Conservation (phyloP, 2,888 invertebrate species). For the Drosophila sordidapex region DNA sequence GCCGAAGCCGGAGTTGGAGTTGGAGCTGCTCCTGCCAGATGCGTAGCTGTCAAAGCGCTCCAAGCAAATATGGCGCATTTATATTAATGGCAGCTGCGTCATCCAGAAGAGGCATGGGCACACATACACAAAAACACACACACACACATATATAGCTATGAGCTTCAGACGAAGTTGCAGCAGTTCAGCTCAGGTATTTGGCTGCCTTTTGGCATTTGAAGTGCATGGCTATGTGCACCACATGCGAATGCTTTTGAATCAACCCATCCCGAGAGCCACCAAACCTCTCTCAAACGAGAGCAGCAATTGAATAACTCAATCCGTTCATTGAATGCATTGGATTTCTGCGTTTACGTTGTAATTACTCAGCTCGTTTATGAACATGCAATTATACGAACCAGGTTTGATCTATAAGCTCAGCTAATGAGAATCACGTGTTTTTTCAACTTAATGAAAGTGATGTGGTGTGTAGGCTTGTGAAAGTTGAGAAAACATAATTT, state of each 20-base stretch:
- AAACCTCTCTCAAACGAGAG: neutral
- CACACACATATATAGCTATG: neutral
- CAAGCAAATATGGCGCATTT: conserved; percentile 67
- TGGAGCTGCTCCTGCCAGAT: conserved; percentile 8
- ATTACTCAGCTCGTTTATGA: conserved; percentile 63
- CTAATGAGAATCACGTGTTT: neutral
- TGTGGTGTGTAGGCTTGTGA: neutral
- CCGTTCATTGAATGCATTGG: conserved; percentile 50
- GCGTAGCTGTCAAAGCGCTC: conserved; percentile 67
- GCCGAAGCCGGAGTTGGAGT: neutral
- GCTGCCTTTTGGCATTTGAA: conserved; percentile 70
- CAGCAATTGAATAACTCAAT: conserved; percentile 54
- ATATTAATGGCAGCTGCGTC: conserved; percentile 58
- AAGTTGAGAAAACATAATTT: neutral
- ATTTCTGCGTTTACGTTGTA: conserved; percentile 61
- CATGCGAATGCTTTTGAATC: conserved; percentile 50
- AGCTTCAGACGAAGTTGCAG: conserved; percentile 16
- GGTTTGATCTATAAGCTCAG: conserved; percentile 37
- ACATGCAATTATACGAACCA: conserved; percentile 33
- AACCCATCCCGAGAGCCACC: conserved; percentile 27
- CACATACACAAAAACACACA: neutral
- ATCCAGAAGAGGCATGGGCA: conserved; percentile 1
- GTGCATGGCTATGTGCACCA: conserved; percentile 63
- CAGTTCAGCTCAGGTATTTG: conserved; percentile 58
- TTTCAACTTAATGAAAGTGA: neutral